These are phyloP conservation scores for Leptestheria dahalacensis DNA, from an alignment of 1,140 invertebrate genomes.

Conservation along the genomic window DNA sequence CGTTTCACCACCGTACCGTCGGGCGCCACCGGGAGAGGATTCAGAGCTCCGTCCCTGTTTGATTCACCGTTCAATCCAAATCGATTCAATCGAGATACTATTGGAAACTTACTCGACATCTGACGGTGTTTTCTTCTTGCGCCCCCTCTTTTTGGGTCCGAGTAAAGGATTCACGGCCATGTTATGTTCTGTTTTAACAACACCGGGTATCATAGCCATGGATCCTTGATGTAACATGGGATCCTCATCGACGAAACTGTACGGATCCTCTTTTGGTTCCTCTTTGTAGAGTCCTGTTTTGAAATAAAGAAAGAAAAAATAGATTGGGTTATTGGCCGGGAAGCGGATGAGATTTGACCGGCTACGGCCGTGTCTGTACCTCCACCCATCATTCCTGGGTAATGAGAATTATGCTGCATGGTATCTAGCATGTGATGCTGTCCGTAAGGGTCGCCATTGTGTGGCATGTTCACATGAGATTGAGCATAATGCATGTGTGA, in stretches of 20 bases:
- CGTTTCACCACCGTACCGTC: constrained; percentile 12
- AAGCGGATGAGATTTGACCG: too few species aligned
- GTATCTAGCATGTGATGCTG: background rate
- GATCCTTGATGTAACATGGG: constrained; percentile 18
- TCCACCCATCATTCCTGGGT: constrained; percentile 13
- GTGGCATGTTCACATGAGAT: background rate
- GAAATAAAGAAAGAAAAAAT: too few species aligned
- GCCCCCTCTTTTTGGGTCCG: constrained; percentile 60
- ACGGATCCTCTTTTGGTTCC: constrained; percentile 51
- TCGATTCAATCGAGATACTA: background rate
- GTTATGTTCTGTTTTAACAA: constrained; percentile 3
- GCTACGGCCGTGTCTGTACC: too few species aligned
- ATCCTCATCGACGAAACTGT: constrained; percentile 65
- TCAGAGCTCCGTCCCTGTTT: background rate
- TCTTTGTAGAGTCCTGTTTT: constrained; percentile 30
- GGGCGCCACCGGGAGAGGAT: constrained; percentile 1
- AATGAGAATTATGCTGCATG: background rate
- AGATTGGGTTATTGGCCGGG: background rate
- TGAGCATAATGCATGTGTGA: background rate
- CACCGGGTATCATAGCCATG: background rate
- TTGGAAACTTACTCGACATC: constrained; percentile 26
- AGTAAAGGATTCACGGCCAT: constrained; percentile 27
- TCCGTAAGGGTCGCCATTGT: background rate
- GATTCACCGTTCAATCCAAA: background rate
- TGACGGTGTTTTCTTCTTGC: constrained; percentile 56